Conservation (phyloP, 2,888 invertebrate genomes). For the Cephus pygmeus region DNA sequence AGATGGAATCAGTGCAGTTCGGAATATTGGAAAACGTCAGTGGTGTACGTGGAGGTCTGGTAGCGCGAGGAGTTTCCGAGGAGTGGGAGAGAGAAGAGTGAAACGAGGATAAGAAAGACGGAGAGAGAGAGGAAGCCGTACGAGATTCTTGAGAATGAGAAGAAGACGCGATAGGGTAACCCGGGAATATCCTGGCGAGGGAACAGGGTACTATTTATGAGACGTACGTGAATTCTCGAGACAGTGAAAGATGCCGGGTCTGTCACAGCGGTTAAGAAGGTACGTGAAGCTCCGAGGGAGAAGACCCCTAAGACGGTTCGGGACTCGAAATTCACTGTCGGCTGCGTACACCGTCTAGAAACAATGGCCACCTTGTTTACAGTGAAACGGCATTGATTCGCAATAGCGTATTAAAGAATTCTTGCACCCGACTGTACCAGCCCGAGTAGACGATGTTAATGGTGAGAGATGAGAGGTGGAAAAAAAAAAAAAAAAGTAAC, state of each 20-base stretch:
- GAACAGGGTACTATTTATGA: conserved; percentile 58
- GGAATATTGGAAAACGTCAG: conserved; percentile 60
- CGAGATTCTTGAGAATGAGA: conserved; percentile 7
- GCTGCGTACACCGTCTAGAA: too few relatives aligned
- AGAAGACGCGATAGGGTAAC: conserved; percentile 28
- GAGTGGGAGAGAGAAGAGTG: not conserved
- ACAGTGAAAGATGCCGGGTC: conserved; percentile 17
- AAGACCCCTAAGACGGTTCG: not conserved
- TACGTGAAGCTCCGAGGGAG: not conserved
- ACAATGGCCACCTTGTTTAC: too few relatives aligned
- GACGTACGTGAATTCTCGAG: conserved; percentile 59
- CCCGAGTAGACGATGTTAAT: not conserved
- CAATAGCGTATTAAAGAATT: too few relatives aligned
- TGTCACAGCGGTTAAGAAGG: conserved; percentile 19
- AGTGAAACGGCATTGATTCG: too few relatives aligned
- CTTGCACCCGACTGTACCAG: too few relatives aligned
- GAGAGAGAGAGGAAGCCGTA: conserved; percentile 37
- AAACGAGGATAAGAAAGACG: not conserved
- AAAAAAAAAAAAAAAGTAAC: not conserved
- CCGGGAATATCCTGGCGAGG: conserved; percentile 18
- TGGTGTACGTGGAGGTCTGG: conserved; percentile 33
- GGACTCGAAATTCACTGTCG: not conserved
- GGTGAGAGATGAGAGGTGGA: not conserved
- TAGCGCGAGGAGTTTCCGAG: conserved; percentile 5
- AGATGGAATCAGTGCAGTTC: conserved; percentile 62